A percentile compares a stretch with the other conserved stretches of the same genome.
These are phyloP conservation scores for Diorhabda elongata DNA, from an alignment of 1,140 invertebrate species.

Conservation along the genomic window DNA sequence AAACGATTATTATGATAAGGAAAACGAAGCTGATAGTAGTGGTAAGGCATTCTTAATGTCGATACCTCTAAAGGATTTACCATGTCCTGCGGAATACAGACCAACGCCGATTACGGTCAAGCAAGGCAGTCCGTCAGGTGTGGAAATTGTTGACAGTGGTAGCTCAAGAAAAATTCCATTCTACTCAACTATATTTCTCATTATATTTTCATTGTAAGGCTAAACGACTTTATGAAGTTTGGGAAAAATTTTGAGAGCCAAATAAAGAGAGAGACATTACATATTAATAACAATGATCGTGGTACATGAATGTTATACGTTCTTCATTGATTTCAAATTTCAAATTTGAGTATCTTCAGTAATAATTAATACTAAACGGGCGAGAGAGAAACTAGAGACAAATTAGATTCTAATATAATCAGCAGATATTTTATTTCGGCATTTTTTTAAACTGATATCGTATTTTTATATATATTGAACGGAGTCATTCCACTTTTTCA, in stretches of 20 bases:
- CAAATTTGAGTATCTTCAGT: no score
- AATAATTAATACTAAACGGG: no score
- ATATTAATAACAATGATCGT: no score
- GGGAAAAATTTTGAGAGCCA: neutral
- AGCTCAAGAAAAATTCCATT: neutral
- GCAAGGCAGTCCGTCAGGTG: conserved; percentile 13
- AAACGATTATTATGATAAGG: neutral
- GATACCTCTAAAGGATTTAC: neutral
- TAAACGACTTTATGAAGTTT: no score
- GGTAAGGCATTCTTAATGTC: conserved; percentile 4
- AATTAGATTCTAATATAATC: no score
- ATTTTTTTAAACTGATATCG: no score
- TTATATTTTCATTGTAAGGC: neutral
- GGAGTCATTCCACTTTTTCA: no score
- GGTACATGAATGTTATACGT: no score
- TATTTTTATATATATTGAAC: no score
- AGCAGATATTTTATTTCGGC: no score
- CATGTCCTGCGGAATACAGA: conserved; percentile 13
- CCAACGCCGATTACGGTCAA: conserved; percentile 16
- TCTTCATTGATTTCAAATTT: no score
- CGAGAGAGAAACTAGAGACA: no score
- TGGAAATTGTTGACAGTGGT: neutral
- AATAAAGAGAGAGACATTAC: neutral
- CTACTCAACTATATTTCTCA: neutral
- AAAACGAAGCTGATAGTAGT: neutral